Base-by-base conservation (phyloP, 1,140 invertebrate genomes). In the Drosophila nigromelanica region DNA sequence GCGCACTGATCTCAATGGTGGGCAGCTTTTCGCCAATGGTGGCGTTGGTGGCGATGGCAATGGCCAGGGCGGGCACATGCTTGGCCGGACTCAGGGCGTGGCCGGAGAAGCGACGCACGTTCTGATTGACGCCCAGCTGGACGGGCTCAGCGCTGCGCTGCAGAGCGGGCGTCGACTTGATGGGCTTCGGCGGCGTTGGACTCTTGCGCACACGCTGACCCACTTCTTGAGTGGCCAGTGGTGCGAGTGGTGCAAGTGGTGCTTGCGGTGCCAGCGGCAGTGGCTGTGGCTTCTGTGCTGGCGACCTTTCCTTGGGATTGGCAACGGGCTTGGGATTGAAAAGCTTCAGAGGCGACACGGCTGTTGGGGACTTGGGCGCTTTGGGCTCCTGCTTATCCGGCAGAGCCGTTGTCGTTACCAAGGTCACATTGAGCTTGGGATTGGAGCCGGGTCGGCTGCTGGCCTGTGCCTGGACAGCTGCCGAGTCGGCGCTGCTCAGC, bases 1-100 rank as follows among this genome's bases (percentile, higher is more conserved):
- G 90, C 5, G 89, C 85, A 74, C 90, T 91, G 1, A 91, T 91
- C 64, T 91, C 76, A 35, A 91, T 91, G 7, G 77, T 91, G n/a
- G 89, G 76, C 62, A 85, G 27, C 47, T 76, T 74, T 11, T 82
- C 82, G 8, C 56, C 61, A 21, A 77, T 73, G n/a, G 68, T 50
- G 5, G 70, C 63, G 30, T 73, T 74, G 5, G 90, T 78, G 1
- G 90, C 90, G 45, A 91, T 90, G 2, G 90, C 90, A 18, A 91
- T 69, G 0, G 90, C 90, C 50, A 91, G 27, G 0, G 80, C 52
- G 7, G 90, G 83, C 21, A 77, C 90, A 73, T 91, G 80, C 48
- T 73, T 90, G 3, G 87, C 87, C n/a, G 90, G 90, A 69, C 90
- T 90, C 3, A 90, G 21, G 0, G 87, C 48, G 40, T 90, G 87